Evolutionary conservation across 2,888 invertebrate genomes (phyloP).

Genomic region (Cantharis rufa): DNA sequence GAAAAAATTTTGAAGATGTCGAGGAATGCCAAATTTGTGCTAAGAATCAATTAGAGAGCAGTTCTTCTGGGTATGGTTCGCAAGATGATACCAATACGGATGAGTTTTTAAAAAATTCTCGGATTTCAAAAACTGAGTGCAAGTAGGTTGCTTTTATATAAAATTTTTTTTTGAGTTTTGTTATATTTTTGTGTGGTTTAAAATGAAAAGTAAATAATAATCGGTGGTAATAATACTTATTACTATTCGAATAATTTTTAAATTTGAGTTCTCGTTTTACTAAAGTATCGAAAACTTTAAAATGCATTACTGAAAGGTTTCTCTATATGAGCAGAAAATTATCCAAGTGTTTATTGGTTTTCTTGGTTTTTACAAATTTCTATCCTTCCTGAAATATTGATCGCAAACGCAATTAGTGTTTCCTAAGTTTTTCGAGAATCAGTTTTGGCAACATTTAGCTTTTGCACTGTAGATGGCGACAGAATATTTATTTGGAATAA

Average conservation of each 20-base stretch:
- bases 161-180: no score
- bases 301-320: background rate
- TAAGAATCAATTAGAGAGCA: background rate
- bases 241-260: no score
- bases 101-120: slow-evolving; percentile 37
- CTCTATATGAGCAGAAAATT: background rate
- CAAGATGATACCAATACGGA: slow-evolving; percentile 34
- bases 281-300: background rate
- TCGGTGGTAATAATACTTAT: no score
- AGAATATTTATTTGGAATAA: background rate
- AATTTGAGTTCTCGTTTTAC: background rate
- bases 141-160: slow-evolving; percentile 39
- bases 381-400: background rate
- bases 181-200: no score
- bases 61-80: slow-evolving; percentile 16
- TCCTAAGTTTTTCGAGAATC: background rate
- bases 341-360: background rate
- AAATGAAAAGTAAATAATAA: no score
- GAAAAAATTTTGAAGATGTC: slow-evolving; percentile 19
- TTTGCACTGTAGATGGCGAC: background rate
- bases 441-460: background rate
- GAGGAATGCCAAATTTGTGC: slow-evolving; percentile 21
- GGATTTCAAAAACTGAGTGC: slow-evolving; percentile 45
- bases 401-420: background rate
- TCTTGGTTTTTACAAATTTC: background rate